Conservation (phyloP, 2,888 invertebrate species). For the Bedellia somnulentella region DNA sequence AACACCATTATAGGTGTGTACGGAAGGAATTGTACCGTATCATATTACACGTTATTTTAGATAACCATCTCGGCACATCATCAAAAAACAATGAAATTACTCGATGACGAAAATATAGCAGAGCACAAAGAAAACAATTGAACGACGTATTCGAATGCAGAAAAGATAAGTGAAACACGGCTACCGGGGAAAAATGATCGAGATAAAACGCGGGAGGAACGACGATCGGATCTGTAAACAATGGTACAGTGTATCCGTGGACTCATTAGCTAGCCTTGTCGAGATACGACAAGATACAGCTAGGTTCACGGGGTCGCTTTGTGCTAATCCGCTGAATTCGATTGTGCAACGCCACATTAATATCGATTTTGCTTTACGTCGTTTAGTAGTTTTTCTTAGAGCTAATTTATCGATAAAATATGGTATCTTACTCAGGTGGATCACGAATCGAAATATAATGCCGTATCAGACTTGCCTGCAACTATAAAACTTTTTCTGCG, state of each 20-base stretch:
- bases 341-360: too few relatives aligned
- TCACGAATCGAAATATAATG: too few relatives aligned
- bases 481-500: too few relatives aligned
- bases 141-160: conserved; percentile 29
- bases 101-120: conserved; percentile 41
- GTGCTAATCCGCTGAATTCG: conserved; percentile 26
- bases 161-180: conserved; percentile 47
- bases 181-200: conserved; percentile 47
- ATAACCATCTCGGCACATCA: conserved; percentile 1
- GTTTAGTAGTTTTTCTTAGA: too few relatives aligned
- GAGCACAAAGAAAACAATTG: conserved; percentile 34
- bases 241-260: conserved; percentile 44
- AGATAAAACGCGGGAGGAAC: conserved; percentile 23
- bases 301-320: conserved; percentile 19
- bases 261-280: conserved; percentile 53
- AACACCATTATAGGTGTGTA: not conserved
- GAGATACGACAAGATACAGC: conserved; percentile 17
- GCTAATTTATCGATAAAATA: too few relatives aligned
- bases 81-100: conserved; percentile 6
- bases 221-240: conserved; percentile 51
- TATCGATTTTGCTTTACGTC: too few relatives aligned
- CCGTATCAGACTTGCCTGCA: too few relatives aligned
- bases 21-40: conserved; percentile 1
- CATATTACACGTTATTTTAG: conserved; percentile 1
- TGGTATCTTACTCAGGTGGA: too few relatives aligned